phyloP scores from a whole-genome alignment of 2,888 invertebrate species.

The Uropetala carovei region DNA sequence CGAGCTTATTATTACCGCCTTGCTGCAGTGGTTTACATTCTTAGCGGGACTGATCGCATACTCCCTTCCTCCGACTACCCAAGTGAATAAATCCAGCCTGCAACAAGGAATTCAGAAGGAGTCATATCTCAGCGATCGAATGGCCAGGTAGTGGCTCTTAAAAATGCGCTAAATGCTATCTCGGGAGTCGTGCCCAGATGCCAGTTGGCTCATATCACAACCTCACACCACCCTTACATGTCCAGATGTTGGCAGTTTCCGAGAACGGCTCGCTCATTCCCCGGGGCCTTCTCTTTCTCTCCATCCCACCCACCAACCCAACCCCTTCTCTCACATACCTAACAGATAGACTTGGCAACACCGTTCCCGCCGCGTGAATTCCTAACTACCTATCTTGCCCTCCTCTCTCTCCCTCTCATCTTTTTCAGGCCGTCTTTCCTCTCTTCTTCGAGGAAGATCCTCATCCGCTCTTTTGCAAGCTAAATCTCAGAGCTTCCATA shows the following conservation, averaged over 20 bases:
- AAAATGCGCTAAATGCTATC: constrained; percentile 32
- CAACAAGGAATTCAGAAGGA: background rate
- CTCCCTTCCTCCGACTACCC: background rate
- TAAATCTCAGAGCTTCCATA: background rate
- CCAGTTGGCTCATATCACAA: constrained; percentile 57
- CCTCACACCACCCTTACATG: constrained; percentile 46
- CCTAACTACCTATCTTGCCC: constrained; percentile 54
- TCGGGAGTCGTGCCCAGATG: constrained; percentile 5
- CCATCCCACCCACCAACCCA: background rate
- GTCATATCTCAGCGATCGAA: background rate
- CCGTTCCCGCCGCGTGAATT: constrained; percentile 50
- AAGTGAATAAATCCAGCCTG: background rate
- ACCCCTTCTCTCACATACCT: constrained; percentile 32
- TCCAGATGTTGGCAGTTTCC: constrained; percentile 61
- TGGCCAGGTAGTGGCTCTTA: background rate
- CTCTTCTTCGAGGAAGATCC: background rate
- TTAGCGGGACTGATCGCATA: background rate
- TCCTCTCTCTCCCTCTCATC: background rate
- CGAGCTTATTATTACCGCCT: background rate
- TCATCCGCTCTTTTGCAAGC: background rate
- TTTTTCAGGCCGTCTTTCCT: background rate
- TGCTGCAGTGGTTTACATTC: too few relatives aligned
- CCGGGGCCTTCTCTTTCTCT: background rate
- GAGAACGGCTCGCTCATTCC: constrained; percentile 26
- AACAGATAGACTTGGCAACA: constrained; percentile 50